Evolutionary conservation across 2,888 invertebrate genomes (phyloP).

Genomic region (Allolobophora icterica): DNA sequence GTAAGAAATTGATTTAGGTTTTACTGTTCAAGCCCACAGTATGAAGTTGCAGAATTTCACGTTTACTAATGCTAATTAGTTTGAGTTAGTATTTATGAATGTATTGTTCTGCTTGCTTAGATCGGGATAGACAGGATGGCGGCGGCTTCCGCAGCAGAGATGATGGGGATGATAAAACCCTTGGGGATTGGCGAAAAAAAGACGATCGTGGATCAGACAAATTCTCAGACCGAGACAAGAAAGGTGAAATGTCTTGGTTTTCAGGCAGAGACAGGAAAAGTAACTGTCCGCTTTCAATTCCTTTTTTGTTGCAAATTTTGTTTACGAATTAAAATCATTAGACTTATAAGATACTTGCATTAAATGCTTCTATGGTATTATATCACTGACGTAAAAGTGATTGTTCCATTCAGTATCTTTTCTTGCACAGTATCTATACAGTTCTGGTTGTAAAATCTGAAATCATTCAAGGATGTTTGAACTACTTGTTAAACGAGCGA

Average conservation of each 20-base stretch:
- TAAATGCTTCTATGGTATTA: background rate
- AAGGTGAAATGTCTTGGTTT: slow-evolving; percentile 50
- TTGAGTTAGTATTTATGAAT: background rate
- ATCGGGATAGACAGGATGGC: background rate
- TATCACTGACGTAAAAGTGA: background rate
- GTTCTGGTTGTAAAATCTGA: background rate
- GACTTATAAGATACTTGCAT: background rate
- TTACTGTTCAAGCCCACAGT: background rate
- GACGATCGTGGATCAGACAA: background rate
- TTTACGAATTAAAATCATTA: background rate
- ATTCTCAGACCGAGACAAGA: background rate
- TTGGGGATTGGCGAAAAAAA: slow-evolving; percentile 47
- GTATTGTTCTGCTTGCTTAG: background rate
- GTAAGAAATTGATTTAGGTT: background rate
- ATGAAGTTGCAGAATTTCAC: background rate
- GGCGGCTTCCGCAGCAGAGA: slow-evolving; percentile 32
- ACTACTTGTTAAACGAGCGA: background rate
- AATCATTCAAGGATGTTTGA: background rate
- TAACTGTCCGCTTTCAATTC: background rate
- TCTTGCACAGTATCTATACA: background rate
- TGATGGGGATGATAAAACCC: slow-evolving; percentile 47
- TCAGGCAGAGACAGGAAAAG: slow-evolving; percentile 55
- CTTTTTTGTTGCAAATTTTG: background rate
- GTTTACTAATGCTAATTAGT: background rate
- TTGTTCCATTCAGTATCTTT: background rate